Base-by-base conservation (phyloP, 2,888 invertebrate genomes). In the Netelia virgata region DNA sequence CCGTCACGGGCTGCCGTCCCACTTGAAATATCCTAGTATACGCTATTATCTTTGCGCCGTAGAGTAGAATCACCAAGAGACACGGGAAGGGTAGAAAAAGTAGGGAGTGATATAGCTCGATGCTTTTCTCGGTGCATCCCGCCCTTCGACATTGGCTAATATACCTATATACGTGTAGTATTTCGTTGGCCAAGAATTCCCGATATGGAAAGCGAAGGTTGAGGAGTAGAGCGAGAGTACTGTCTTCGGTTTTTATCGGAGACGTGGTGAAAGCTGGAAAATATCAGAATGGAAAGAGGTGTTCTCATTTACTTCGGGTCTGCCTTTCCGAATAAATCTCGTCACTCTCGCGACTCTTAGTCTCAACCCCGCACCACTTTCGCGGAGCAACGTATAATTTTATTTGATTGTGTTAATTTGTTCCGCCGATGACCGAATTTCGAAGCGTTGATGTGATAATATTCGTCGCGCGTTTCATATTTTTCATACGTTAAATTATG, bases 21-120 rank as follows among this genome's bases (percentile, higher is more conserved):
- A 90, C 91, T 92, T 91, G 91, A 92, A 92, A 92, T 91, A 92
- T 92, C 91, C 91, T 90, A 92, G 92, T 92, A 92, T 90, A 89
- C 84, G 88, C 91, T 89, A 92, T 92, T 92, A 92, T 92, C 91
- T 88, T 88, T 87, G 83, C 74, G 72, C 20, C 61, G 74, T 63
- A 79, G 83, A 85, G 85, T 82, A 75, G 79, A 87, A 78, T 69
- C 75, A 75, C 41, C 28, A 18, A 20, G 64, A 82, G 83, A 72
- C 72, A 68, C 11, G n/a, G 23, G 36, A 66, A 55, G 23, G 5
- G 2, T 11, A 3, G 28, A 57, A 50, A 55, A 69, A 11, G 41
- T 28, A 28, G 47, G 41, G 53, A 57, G 28, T n/a, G 14, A 66
- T 23, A 41, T 14, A 20, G 28, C 36, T 3, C 10, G 53, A 57